Conservation (phyloP, 1,140 invertebrate genomes). For the Drosophila leontia region DNA sequence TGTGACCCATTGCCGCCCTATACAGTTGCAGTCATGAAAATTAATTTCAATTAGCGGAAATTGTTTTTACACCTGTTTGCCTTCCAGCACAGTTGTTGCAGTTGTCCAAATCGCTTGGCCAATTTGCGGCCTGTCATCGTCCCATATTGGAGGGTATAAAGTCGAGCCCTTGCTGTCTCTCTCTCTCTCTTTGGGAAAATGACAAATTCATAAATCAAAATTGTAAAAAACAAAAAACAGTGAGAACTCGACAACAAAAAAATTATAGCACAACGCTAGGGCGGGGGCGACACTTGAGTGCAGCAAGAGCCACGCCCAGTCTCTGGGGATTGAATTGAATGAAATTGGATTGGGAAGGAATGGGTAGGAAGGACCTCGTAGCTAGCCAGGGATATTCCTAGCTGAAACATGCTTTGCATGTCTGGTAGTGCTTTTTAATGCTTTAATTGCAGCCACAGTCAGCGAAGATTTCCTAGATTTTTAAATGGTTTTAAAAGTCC, state of each 20-base stretch:
- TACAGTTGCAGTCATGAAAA: constrained; percentile 58
- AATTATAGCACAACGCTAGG: constrained; percentile 34
- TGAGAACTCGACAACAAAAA: background rate
- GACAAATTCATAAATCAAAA: constrained; percentile 49
- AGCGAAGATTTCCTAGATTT: background rate
- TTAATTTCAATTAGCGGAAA: constrained; percentile 81
- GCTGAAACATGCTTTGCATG: constrained; percentile 16
- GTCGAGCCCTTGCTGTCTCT: too few species aligned
- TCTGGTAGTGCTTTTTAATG: constrained; percentile 19
- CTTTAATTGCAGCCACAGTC: constrained; percentile 27
- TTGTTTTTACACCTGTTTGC: constrained; percentile 64
- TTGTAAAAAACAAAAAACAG: constrained; percentile 23
- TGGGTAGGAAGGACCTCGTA: background rate
- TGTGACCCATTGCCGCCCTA: background rate
- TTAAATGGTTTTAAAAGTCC: background rate
- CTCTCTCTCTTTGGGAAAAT: background rate
- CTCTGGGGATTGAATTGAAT: constrained; percentile 14
- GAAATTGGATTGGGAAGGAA: background rate
- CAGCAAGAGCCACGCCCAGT: constrained; percentile 58
- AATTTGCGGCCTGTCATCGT: constrained; percentile 55
- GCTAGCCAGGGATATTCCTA: constrained; percentile 18
- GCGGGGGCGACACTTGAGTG: constrained; percentile 52
- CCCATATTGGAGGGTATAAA: constrained; percentile 33
- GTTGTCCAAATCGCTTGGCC: constrained; percentile 46
- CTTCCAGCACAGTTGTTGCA: constrained; percentile 33